A percentile compares a stretch with the other conserved stretches of the same genome.
Conservation (phyloP, 2,797 vertebrate species). For the Cercopithecus diana region DNA sequence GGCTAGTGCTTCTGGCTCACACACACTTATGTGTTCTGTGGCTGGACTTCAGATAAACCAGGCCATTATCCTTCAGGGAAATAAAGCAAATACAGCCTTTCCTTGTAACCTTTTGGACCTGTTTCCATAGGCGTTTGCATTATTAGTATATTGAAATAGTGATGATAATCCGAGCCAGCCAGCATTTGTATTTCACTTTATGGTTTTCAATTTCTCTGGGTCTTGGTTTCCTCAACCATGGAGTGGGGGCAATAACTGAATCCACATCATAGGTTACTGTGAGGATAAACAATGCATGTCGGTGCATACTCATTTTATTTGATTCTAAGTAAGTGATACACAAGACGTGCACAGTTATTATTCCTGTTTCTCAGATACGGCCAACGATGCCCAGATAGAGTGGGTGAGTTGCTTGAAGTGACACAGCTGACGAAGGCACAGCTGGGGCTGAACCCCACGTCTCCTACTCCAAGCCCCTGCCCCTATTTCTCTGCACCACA, state of each 20-base stretch:
- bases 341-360: background rate
- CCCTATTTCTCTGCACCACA: background rate
- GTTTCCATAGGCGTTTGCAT: background rate
- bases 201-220: background rate
- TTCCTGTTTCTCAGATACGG: background rate
- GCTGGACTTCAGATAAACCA: background rate
- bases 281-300: background rate
- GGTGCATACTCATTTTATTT: background rate
- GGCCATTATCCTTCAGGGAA: background rate
- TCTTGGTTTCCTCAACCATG: background rate
- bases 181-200: background rate
- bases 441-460: background rate
- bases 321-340: background rate
- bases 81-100: background rate
- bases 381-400: slow-evolving; percentile 1
- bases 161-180: background rate
- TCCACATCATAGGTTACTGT: background rate
- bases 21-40: background rate
- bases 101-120: background rate
- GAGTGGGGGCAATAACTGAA: background rate
- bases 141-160: background rate
- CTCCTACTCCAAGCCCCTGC: background rate
- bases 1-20: background rate
- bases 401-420: background rate
- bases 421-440: background rate